Evolutionary conservation across 1,140 invertebrate genomes (phyloP).

Genomic region (Pachypeltis micranthus): DNA sequence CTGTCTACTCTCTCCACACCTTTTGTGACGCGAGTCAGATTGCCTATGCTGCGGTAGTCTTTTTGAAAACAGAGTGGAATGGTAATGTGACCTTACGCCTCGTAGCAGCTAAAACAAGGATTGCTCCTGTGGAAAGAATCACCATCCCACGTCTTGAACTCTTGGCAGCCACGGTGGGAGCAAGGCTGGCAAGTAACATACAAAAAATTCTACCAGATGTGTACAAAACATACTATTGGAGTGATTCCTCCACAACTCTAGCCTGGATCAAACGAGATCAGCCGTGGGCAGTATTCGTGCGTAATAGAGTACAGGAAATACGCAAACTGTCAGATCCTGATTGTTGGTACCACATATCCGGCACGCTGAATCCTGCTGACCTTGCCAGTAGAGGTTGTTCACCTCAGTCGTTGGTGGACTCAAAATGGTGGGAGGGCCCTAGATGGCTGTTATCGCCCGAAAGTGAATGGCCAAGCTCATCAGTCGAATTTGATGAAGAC

Average conservation of each 20-base stretch:
- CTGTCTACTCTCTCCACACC: constrained; percentile 25
- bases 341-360: too few species aligned
- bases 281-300: background rate
- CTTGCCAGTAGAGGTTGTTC: too few species aligned
- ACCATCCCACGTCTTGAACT: constrained; percentile 36
- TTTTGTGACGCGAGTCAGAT: constrained; percentile 31
- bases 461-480: too few species aligned
- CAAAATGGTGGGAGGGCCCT: too few species aligned
- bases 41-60: constrained; percentile 28
- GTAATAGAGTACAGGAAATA: constrained; percentile 2
- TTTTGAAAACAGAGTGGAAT: constrained; percentile 26
- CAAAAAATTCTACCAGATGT: background rate
- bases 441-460: too few species aligned
- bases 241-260: background rate
- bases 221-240: background rate
- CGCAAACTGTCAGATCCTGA: too few species aligned
- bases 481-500: too few species aligned
- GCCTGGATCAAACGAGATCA: background rate
- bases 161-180: constrained; percentile 33
- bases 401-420: too few species aligned
- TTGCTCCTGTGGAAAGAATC: constrained; percentile 29
- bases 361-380: too few species aligned
- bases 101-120: constrained; percentile 31
- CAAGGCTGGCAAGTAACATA: constrained; percentile 21
- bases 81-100: constrained; percentile 26